Evolutionary conservation across 64 coral and sea anemone genomes (phyloP), one percentile per base, ranked within the genome.

Genomic region (Montipora cactus): DNA sequence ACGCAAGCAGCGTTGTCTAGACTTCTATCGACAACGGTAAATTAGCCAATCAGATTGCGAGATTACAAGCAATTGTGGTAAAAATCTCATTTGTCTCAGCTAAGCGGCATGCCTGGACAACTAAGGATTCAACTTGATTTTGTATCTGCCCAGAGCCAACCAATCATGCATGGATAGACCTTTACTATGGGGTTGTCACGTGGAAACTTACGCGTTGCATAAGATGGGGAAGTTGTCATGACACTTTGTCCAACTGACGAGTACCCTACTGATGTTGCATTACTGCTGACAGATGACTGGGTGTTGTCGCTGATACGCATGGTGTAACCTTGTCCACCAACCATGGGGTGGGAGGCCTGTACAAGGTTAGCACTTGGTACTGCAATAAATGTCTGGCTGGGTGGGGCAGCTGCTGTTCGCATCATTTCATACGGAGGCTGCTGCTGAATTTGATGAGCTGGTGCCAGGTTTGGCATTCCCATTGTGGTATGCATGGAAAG

Each of bases 301-400:
- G 51, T 78, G 44, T 67, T 51, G 74, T 77, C 72, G 77, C 50
- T 89, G 22, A 79, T 48, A 5, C 76, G 87, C 87, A 89, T 76
- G 5, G 72, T 76, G 70, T 89, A 89, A 5, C 76, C 72, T 7
- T 89, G 87, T 13, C 87, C 87, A 77, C 71, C 49, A 19, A 37
- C 57, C 89, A 69, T 81, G 13, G 92, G 61, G 73, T 85, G 82
- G 10, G 82, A 49, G 11, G 64, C 62, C 19, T 70, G 82, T 7
- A 86, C 66, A 18, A 86, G 44, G 10, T 86, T 86, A 6, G 44
- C 59, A 12, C 82, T 80, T 88, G 92, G 92, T 11, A 93, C 92
- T 47, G 92, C 82, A 79, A 93, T 93, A 14, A 88, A 93, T 37
- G 92, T 93, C 46, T 84, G 90, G 28, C 90, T 92, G 76, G 84